Conservation (phyloP, 2,797 vertebrate species). For the Enteromius treurensis region DNA sequence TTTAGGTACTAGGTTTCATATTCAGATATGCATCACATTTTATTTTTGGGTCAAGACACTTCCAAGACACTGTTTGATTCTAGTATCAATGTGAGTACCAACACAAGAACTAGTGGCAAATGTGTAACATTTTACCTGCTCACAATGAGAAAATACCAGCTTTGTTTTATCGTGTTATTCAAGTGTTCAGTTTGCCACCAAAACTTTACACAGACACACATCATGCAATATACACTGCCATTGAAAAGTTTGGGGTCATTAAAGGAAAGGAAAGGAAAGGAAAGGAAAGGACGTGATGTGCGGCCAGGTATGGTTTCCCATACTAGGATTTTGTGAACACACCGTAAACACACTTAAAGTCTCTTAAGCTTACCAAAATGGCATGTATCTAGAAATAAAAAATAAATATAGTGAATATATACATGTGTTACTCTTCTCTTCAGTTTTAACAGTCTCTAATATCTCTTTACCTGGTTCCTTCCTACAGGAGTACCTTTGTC, state of each 20-base stretch:
- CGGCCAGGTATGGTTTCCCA: no score
- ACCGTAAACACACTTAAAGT: no score
- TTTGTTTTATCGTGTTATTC: background rate
- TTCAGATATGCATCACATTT: background rate
- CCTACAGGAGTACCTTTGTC: slow-evolving; percentile 93
- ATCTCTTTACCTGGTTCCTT: background rate
- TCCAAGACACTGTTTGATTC: background rate
- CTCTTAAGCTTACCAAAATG: background rate
- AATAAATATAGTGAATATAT: no score
- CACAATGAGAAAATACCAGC: background rate
- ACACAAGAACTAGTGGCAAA: background rate
- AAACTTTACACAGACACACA: background rate
- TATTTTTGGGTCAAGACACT: background rate
- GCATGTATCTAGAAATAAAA: background rate
- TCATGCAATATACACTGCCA: background rate
- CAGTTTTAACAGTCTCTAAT: background rate
- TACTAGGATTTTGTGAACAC: no score
- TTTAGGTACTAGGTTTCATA: background rate
- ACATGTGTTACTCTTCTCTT: background rate
- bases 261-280: no score
- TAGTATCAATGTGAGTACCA: background rate
- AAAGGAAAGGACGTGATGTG: no score
- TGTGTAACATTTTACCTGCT: background rate
- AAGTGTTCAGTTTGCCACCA: background rate
- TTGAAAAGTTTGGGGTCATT: background rate